These are phyloP conservation scores for Lycocerus yunnanus DNA, from an alignment of 2,888 invertebrate genomes.

Conservation along the genomic window DNA sequence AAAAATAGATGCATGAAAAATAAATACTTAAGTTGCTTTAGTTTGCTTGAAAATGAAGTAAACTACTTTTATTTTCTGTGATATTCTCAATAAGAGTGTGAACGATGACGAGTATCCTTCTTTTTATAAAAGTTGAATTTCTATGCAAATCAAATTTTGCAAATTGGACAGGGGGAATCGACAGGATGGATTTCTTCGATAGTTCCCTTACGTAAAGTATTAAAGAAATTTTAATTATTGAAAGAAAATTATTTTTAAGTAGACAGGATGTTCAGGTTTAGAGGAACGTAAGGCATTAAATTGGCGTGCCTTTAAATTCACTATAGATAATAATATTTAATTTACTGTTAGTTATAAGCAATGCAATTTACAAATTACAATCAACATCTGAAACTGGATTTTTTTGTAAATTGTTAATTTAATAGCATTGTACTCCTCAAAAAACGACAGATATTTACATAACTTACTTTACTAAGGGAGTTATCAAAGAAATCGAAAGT, in stretches of 20 bases:
- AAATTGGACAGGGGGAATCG: neutral
- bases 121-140: neutral
- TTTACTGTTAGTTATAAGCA: neutral
- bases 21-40: constrained; percentile 36
- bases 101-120: neutral
- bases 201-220: neutral
- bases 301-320: neutral
- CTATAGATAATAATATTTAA: neutral
- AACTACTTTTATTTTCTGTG: constrained; percentile 35
- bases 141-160: neutral
- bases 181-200: neutral
- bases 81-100: constrained; percentile 20
- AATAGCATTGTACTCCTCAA: no score
- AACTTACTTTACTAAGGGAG: no score
- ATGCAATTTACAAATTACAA: neutral
- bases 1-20: constrained; percentile 41
- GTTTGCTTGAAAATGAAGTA: constrained; percentile 34
- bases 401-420: neutral
- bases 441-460: no score
- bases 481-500: neutral
- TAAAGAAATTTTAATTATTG: no score
- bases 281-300: neutral
- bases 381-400: no score
- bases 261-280: neutral
- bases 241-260: no score